These are phyloP conservation scores for Polyommatus iphigenia DNA, from an alignment of 2,888 invertebrate species.

Conservation along the genomic window DNA sequence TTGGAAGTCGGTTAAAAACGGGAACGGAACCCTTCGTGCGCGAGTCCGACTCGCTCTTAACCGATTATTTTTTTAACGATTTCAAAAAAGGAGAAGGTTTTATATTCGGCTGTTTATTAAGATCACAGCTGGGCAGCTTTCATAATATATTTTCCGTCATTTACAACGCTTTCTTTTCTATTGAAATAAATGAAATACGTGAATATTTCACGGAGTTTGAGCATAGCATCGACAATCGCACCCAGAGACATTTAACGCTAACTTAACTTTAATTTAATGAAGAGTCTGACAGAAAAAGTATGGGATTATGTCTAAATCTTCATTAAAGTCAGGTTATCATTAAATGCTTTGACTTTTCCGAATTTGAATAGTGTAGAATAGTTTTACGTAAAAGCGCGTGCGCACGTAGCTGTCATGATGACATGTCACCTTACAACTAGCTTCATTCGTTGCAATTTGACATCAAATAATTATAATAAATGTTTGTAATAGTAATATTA, in stretches of 20 bases:
- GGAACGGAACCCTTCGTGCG: no score
- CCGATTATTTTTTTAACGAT: no score
- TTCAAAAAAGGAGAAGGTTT: not conserved
- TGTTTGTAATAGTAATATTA: no score
- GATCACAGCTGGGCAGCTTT: not conserved
- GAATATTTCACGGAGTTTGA: not conserved
- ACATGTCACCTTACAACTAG: no score
- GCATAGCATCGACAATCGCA: not conserved
- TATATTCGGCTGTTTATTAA: not conserved
- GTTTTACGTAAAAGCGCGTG: no score
- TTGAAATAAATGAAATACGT: not conserved
- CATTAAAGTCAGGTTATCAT: not conserved
- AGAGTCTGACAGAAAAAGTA: not conserved
- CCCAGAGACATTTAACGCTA: not conserved
- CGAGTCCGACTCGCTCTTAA: no score
- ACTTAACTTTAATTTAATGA: not conserved
- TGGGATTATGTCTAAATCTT: not conserved
- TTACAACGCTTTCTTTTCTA: not conserved
- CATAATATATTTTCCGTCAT: not conserved
- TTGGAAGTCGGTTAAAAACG: no score
- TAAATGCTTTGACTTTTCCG: no score
- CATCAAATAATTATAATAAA: no score
- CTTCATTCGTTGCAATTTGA: no score
- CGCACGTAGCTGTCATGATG: no score
- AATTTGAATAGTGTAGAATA: no score